These are phyloP conservation scores for Picathartes gymnocephalus DNA, from an alignment of 2,113 vertebrate species.

Conservation along the genomic window DNA sequence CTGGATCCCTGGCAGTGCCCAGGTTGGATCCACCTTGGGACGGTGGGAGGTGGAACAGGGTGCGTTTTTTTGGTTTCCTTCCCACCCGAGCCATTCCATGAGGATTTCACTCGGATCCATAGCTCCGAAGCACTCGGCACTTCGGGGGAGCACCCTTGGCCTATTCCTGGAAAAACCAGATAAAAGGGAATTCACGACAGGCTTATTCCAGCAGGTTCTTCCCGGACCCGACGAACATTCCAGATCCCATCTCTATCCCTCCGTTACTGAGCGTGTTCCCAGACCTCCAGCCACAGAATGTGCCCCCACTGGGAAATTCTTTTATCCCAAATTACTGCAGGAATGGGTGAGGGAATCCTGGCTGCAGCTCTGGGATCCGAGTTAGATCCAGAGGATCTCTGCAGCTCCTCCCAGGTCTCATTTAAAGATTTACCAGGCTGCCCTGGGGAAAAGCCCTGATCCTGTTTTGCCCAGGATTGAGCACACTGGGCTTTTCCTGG, in stretches of 20 bases:
- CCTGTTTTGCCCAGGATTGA: neutral
- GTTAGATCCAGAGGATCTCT: neutral
- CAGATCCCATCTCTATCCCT: neutral
- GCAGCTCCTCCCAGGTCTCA: neutral
- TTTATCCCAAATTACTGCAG: rapidly evolving
- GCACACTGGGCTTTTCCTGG: neutral
- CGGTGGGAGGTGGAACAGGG: rapidly evolving
- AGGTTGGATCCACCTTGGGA: rapidly evolving
- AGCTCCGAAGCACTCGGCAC: rapidly evolving
- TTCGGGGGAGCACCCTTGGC: rapidly evolving
- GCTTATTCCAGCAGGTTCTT: neutral
- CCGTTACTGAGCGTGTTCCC: rapidly evolving
- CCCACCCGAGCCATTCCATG: neutral
- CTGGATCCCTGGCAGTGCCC: neutral
- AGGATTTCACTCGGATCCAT: neutral
- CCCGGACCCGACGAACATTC: rapidly evolving
- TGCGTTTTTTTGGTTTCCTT: neutral
- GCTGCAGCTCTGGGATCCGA: neutral
- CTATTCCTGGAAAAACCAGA: neutral
- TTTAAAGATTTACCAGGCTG: neutral
- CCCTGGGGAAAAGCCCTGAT: neutral
- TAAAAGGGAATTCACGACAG: too few species aligned
- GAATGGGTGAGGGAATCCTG: rapidly evolving
- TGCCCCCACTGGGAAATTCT: too few species aligned
- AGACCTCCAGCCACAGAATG: rapidly evolving